Evolutionary conservation across 2,113 vertebrate species (phyloP).

Genomic region (Mormyrus lacerda): DNA sequence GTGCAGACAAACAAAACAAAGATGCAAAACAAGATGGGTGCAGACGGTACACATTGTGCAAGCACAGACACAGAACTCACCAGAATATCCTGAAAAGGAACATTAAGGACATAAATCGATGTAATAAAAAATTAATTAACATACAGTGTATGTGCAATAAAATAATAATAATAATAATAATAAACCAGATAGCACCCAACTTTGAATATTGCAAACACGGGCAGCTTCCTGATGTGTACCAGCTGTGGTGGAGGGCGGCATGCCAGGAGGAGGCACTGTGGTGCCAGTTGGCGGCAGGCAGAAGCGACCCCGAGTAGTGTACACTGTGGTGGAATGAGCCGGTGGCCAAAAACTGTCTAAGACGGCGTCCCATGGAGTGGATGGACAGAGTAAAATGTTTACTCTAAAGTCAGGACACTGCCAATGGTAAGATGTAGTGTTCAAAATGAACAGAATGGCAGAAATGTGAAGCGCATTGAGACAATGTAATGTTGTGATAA

Average conservation of each 20-base stretch:
- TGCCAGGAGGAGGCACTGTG: background rate
- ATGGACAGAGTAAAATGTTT: background rate
- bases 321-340: background rate
- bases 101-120: background rate
- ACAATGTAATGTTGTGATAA: no score
- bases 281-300: background rate
- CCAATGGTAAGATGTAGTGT: background rate
- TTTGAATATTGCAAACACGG: background rate
- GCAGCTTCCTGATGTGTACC: background rate
- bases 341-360: background rate
- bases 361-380: background rate
- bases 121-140: background rate
- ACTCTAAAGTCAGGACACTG: background rate
- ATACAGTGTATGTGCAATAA: background rate
- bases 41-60: no score
- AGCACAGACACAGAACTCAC: background rate
- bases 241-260: background rate
- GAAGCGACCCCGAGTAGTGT: background rate
- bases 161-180: background rate
- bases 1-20: background rate
- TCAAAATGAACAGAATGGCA: no score
- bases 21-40: no score
- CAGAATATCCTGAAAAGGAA: background rate
- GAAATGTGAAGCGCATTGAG: no score
- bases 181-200: background rate